A percentile compares a stretch with the other conserved stretches of the same genome.
These are phyloP conservation scores for Gadus chalcogrammus DNA, from an alignment of 2,113 vertebrate species.

Conservation along the genomic window DNA sequence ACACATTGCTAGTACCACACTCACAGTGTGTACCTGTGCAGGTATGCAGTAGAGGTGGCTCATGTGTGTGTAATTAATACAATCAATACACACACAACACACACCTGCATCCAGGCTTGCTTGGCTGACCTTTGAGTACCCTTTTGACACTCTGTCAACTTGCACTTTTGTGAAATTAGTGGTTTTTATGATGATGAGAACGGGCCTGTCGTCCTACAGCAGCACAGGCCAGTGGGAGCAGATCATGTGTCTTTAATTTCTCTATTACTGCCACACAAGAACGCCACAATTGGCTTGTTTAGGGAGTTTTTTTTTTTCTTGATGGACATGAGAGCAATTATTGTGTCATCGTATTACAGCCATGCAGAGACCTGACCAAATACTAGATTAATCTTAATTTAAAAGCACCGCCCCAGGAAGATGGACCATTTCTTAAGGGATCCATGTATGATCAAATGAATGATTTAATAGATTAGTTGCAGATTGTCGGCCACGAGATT, in stretches of 20 bases:
- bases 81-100: not conserved
- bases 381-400: too few species aligned
- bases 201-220: constrained; percentile 54
- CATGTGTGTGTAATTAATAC: not conserved
- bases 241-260: constrained; percentile 59
- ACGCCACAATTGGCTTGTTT: constrained; percentile 9
- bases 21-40: too few species aligned
- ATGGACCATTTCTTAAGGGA: too few species aligned
- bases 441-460: too few species aligned
- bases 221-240: constrained; percentile 49
- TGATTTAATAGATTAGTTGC: not conserved
- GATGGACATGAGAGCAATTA: too few species aligned
- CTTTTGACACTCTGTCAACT: constrained; percentile 55
- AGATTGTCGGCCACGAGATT: constrained; percentile 34
- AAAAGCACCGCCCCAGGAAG: too few species aligned
- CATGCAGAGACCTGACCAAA: too few species aligned
- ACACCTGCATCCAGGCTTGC: constrained; percentile 18
- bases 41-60: not conserved
- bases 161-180: constrained; percentile 63
- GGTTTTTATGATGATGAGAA: constrained; percentile 63
- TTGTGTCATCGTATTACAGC: too few species aligned
- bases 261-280: constrained; percentile 44
- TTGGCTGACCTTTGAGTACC: constrained; percentile 51
- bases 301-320: too few species aligned
- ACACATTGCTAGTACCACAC: not conserved